Base-by-base conservation (phyloP, 2,888 invertebrate genomes). In the Pterostichus madidus region DNA sequence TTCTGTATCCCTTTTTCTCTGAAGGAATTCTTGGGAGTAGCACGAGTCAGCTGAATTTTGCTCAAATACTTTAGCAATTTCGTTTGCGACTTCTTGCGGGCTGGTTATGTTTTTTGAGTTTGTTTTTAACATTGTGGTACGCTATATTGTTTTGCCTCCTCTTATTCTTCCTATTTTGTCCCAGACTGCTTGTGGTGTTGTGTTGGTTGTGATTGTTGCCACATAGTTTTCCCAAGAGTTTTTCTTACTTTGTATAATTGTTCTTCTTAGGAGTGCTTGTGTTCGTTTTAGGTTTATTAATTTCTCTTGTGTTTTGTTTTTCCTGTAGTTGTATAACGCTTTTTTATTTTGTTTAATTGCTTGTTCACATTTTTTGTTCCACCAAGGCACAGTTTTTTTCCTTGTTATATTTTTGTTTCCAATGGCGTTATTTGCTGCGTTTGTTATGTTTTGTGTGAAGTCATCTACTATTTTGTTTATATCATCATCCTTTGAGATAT, bases 211-310 rank as follows among this genome's bases (percentile, higher is more conserved):
- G 11, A 31, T 64, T 31, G 64, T 64, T 13, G 13, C 7, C 15
- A 56, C 17, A n/a, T 11, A 56, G 13, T 56, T 56, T 56, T 56
- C 56, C 56, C 64, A 32, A 1, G 64, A 64, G 7, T 64, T 13
- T 31, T 64, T 64, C 24, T 35, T 64, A 31, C 64, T 64, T 32
- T 64, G 24, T 64, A 64, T 31, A 3, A 64, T 64, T n/a, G 64
- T 64, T 64, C 64, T 64, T 11, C 64, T 11, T 31, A 64, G 35
- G 11, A 64, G 17, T 35, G 35, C 32, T 31, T 64, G 31, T 24
- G 24, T 24, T 24, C 24, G 24, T 24, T 24, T 24, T 24, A 24
- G 24, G 24, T 24, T 24, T 24, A 24, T 24, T 24, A 24, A 24
- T 24, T 24, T 24, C 24, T 24, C 3, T 24, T 24, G 24, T 24